Percentiles rank a stretch among this genome's conserved stretches.
Conservation (phyloP, 2,888 invertebrate species). For the Sesia bembeciformis region DNA sequence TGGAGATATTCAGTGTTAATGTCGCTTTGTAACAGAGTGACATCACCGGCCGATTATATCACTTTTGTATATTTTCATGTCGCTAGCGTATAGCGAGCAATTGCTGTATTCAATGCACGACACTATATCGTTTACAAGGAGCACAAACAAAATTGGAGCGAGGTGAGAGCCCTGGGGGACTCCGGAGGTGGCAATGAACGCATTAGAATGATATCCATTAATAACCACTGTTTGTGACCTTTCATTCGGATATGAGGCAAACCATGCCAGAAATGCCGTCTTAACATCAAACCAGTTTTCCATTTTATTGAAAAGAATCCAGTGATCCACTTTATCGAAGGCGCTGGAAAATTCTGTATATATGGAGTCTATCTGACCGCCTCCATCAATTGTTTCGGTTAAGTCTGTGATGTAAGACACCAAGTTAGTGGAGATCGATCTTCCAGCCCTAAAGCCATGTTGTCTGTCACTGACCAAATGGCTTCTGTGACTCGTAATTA, state of each 20-base stretch:
- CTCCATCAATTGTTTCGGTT: background rate
- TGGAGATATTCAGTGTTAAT: background rate
- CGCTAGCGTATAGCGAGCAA: background rate
- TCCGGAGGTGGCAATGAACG: background rate
- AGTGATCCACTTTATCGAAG: background rate
- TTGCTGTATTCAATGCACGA: background rate
- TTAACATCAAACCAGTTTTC: too few relatives aligned
- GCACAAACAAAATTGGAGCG: background rate
- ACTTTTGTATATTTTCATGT: background rate
- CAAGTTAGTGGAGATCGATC: background rate
- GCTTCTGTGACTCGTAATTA: background rate
- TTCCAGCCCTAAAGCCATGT: background rate
- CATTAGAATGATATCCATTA: background rate
- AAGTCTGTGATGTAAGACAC: background rate
- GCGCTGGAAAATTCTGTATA: background rate
- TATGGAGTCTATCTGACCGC: background rate
- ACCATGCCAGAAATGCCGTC: background rate
- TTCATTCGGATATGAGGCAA: background rate
- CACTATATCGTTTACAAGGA: background rate
- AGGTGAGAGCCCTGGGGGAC: background rate
- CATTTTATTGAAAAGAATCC: too few relatives aligned
- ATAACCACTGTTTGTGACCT: background rate
- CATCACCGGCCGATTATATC: background rate
- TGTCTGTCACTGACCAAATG: background rate
- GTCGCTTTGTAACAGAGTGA: background rate